phyloP scores from a whole-genome alignment of 2,888 invertebrate genomes.

The Ophonus ardosiacus region DNA sequence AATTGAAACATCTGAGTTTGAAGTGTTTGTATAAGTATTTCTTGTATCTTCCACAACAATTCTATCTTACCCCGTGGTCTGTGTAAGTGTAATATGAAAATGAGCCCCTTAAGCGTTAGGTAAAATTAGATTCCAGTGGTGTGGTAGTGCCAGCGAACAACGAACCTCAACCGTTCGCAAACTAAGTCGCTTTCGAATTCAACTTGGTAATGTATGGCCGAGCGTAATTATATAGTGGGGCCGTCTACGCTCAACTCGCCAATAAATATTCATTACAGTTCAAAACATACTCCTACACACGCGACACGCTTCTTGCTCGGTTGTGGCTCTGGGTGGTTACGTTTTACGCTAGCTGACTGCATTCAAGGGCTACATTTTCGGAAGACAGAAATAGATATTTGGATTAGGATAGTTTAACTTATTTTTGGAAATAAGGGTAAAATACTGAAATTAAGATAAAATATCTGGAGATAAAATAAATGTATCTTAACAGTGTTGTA shows the following conservation, averaged over 20 bases:
- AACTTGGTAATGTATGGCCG: constrained; percentile 60
- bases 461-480: not conserved
- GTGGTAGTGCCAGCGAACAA: not conserved
- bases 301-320: constrained; percentile 14
- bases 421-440: too few relatives aligned
- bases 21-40: too few relatives aligned
- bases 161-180: constrained; percentile 6
- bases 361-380: too few relatives aligned
- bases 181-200: constrained; percentile 47
- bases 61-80: too few relatives aligned
- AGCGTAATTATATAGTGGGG: constrained; percentile 72
- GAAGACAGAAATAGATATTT: too few relatives aligned
- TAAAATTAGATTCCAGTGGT: not conserved
- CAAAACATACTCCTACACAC: constrained; percentile 66
- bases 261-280: constrained; percentile 74
- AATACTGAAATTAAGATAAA: too few relatives aligned
- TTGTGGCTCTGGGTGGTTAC: not conserved
- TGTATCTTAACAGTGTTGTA: too few relatives aligned
- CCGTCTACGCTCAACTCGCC: constrained; percentile 72
- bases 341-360: not conserved
- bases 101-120: not conserved
- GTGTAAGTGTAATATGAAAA: not conserved
- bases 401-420: too few relatives aligned
- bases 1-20: too few relatives aligned
- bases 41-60: too few relatives aligned